Base-by-base conservation (phyloP, 2,797 vertebrate genomes). In the Ptychobarbus kaznakovi region DNA sequence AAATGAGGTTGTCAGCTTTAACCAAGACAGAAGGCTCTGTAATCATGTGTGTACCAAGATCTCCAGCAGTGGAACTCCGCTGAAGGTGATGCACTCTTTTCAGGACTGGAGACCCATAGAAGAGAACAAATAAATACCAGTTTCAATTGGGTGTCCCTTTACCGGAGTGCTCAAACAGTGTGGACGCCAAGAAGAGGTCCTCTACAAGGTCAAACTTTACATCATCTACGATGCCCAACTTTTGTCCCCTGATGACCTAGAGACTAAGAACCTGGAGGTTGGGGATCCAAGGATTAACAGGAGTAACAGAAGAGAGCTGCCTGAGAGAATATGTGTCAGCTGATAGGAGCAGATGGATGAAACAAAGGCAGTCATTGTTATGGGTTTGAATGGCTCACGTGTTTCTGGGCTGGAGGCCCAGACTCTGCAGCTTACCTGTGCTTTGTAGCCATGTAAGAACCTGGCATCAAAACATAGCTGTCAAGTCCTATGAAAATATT, bases 301-400 rank as follows among this genome's bases (percentile, higher is more conserved):
- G 80, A 86, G 90, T 82, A 87, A 88, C 89, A 88, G 80, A 86
- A 91, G 91, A 87, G 73, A 75, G 66, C 46, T 66, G 75, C 65
- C 3, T 22, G 77, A 80, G 72, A 70, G 56, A 79, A 76, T 42
- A 38, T 61, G 68, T 82, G 80, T 84, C 83, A 90, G 84, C 85
- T 89, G 91, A 88, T 93, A 92, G 93, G 92, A 94, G 93, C 95
- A 95, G 94, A 95, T 96, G 95, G 92, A 93, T 92, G 92, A 92
- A 95, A 96, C 95, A 97, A 96, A 96, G 94, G 92, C 90, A 85
- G 90, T 90, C 93, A 94, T 96, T 97, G 95, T 97, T 96, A 94
- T 90, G 88, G 91, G 87, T 89, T 93, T 91, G 91, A 93, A 95
- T 95, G 92, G 93, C 93, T 94, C 92, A 89, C 93, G 90, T 94